Conservation (phyloP, 2,797 vertebrate genomes). For the Aselliscus stoliczkanus region DNA sequence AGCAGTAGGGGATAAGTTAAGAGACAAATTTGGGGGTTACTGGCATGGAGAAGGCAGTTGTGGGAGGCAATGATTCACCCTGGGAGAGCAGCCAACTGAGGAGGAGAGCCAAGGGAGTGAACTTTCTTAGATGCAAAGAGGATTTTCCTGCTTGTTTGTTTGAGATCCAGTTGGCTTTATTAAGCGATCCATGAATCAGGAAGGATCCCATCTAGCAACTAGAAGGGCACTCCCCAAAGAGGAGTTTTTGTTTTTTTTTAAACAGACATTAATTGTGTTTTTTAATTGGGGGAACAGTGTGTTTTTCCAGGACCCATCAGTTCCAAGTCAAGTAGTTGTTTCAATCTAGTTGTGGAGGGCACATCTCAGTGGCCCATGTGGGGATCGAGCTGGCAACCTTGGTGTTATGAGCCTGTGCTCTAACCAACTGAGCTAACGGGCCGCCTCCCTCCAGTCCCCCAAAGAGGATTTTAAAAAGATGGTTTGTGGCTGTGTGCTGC, state of each 20-base stretch:
- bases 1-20: background rate
- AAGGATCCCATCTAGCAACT: background rate
- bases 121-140: conserved; percentile 4
- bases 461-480: background rate
- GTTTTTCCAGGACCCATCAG: too few species aligned
- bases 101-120: background rate
- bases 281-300: too few species aligned
- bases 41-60: background rate
- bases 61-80: background rate
- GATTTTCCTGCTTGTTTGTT: background rate
- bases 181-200: background rate
- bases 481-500: background rate
- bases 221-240: background rate
- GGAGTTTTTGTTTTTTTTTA: background rate
- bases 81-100: background rate
- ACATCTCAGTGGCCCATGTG: too few species aligned
- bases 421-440: too few species aligned
- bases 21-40: background rate
- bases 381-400: too few species aligned
- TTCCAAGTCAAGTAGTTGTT: too few species aligned
- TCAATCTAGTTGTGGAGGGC: too few species aligned
- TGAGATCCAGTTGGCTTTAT: background rate
- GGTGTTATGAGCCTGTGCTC: too few species aligned
- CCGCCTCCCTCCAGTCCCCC: too few species aligned
- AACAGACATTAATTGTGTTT: too few species aligned